Percentiles rank a stretch among this genome's conserved stretches.
Conservation (phyloP, 2,888 invertebrate species). For the Pyrocoelia pectoralis region DNA sequence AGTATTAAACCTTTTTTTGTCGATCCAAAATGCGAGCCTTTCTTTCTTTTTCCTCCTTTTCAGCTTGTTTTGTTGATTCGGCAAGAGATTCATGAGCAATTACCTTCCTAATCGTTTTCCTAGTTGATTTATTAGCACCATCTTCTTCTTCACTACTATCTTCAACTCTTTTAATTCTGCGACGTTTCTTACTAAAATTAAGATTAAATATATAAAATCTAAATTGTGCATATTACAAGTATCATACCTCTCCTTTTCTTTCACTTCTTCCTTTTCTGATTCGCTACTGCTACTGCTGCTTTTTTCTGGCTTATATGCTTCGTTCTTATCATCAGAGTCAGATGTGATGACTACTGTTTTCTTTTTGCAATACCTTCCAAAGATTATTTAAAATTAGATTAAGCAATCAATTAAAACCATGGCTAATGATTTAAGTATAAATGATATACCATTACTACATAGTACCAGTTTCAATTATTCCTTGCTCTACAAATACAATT, state of each 20-base stretch:
- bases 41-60: conserved; percentile 88
- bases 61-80: conserved; percentile 87
- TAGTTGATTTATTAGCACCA: conserved; percentile 55
- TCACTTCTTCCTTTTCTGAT: conserved; percentile 37
- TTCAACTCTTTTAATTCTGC: conserved; percentile 52
- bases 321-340: conserved; percentile 46
- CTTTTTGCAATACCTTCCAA: conserved; percentile 33
- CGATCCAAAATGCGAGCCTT: conserved; percentile 87
- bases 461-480: too few relatives aligned
- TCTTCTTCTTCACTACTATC: conserved; percentile 54
- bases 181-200: conserved; percentile 32
- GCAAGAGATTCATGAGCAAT: conserved; percentile 72
- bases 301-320: conserved; percentile 32
- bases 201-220: not conserved
- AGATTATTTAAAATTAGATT: not conserved
- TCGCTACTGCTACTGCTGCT: conserved; percentile 15
- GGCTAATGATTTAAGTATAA: too few relatives aligned
- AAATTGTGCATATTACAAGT: not conserved
- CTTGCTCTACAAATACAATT: too few relatives aligned
- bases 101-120: conserved; percentile 67
- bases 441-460: too few relatives aligned
- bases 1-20: conserved; percentile 74
- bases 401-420: not conserved
- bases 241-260: conserved; percentile 31
- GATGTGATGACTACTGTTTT: conserved; percentile 40